A percentile compares a stretch with the other conserved stretches of the same genome.
Evolutionary conservation across 2,113 vertebrate species (phyloP).

Genomic region (Nesogale talazaci): DNA sequence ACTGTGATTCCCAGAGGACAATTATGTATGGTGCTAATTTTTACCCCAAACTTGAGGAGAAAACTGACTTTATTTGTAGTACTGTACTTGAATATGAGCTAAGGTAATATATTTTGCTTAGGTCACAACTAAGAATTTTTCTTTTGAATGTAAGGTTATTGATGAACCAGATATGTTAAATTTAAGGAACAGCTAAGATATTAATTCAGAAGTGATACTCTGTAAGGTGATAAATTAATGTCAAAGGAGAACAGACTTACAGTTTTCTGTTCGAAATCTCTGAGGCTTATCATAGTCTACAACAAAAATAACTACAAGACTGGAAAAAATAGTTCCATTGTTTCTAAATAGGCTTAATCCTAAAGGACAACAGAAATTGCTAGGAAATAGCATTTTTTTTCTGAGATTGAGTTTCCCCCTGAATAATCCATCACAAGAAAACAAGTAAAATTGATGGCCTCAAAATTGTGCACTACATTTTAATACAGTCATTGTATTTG

Average conservation of each 20-base stretch:
- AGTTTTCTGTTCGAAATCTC: constrained; percentile 78
- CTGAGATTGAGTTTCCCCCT: constrained; percentile 70
- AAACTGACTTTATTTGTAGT: neutral
- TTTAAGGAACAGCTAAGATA: constrained; percentile 75
- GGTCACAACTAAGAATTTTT: constrained; percentile 75
- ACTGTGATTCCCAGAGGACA: neutral
- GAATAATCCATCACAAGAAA: constrained; percentile 60
- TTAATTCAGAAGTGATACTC: constrained; percentile 74
- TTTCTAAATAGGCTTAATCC: constrained; percentile 77
- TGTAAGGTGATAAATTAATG: constrained; percentile 55
- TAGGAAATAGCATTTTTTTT: constrained; percentile 76
- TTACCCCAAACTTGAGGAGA: neutral
- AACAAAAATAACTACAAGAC: constrained; percentile 79
- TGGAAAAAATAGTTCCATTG: constrained; percentile 66
- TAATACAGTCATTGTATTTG: constrained; percentile 49
- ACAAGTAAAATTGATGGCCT: constrained; percentile 59
- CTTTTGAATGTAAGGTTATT: constrained; percentile 73
- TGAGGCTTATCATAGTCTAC: constrained; percentile 71
- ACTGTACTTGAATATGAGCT: neutral
- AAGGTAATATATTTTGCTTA: constrained; percentile 71
- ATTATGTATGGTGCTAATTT: neutral
- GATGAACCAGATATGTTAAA: constrained; percentile 59
- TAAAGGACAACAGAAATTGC: constrained; percentile 75
- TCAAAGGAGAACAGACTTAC: constrained; percentile 80
- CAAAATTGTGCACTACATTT: neutral